These are phyloP conservation scores for Aplysia californica DNA, from an alignment of 1,140 invertebrate species.

Conservation along the genomic window DNA sequence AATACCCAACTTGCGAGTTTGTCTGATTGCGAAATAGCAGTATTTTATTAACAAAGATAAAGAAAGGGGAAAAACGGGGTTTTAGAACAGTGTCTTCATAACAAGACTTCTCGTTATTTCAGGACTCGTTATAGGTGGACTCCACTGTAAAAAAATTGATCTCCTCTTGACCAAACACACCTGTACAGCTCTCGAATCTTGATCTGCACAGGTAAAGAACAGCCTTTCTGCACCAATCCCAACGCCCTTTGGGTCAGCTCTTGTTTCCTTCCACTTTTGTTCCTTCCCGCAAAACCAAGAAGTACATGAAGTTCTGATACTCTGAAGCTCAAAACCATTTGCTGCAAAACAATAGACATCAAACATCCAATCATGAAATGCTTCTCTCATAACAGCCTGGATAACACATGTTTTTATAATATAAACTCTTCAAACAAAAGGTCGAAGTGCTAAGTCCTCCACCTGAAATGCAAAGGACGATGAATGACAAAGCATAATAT, in stretches of 20 bases:
- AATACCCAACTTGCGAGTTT: too few relatives aligned
- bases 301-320: conserved; percentile 87
- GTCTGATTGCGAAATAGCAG: too few relatives aligned
- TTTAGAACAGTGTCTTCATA: background rate
- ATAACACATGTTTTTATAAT: background rate
- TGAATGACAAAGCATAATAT: background rate
- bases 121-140: background rate
- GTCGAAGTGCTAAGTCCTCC: background rate
- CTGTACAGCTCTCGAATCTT: conserved; percentile 86
- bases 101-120: background rate
- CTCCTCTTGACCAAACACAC: conserved; percentile 4
- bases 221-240: conserved; percentile 79
- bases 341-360: conserved; percentile 60
- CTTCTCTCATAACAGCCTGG: too few relatives aligned
- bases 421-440: background rate
- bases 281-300: conserved; percentile 85
- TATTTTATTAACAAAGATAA: too few relatives aligned
- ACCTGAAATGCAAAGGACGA: background rate
- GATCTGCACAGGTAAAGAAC: conserved; percentile 78
- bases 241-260: conserved; percentile 84
- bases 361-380: too few relatives aligned
- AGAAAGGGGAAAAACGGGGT: background rate
- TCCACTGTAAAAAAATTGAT: background rate
- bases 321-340: conserved; percentile 85
- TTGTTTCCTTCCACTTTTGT: conserved; percentile 87